Percentiles rank a stretch among this genome's conserved stretches.
Conservation (phyloP, 2,797 vertebrate genomes). For the Pantherophis vulpinus region DNA sequence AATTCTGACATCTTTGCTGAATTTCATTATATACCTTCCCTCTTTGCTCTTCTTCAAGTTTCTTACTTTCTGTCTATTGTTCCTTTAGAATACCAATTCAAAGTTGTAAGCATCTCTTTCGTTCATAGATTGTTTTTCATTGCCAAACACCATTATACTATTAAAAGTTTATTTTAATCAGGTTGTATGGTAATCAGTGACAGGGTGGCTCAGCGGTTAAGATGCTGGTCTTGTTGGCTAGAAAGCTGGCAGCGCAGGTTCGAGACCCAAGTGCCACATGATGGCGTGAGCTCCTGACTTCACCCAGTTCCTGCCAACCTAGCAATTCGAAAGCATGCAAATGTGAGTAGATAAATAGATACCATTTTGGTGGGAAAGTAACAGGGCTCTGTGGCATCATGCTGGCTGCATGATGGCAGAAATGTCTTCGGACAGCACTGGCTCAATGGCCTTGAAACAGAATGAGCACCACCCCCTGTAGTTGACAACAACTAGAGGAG, state of each 20-base stretch:
- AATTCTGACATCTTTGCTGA: not conserved
- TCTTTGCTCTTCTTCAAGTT: not conserved
- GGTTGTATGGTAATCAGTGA: not conserved
- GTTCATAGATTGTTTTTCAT: not conserved
- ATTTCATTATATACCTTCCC: not conserved
- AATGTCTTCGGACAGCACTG: not conserved
- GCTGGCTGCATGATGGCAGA: not conserved
- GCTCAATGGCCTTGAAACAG: not conserved
- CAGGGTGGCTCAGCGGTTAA: not conserved
- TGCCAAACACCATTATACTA: not conserved
- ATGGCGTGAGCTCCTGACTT: not conserved
- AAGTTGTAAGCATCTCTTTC: not conserved
- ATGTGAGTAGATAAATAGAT: not conserved
- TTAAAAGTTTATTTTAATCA: not conserved
- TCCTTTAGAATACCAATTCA: not conserved
- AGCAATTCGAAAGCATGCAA: not conserved
- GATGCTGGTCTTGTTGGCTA: not conserved
- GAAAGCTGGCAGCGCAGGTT: not conserved
- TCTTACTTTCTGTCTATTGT: not conserved
- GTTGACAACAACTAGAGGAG: not conserved
- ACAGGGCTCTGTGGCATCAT: not conserved
- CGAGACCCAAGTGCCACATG: not conserved
- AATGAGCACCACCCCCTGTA: not conserved
- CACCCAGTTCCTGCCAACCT: not conserved
- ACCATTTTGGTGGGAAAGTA: not conserved